Base-by-base conservation (phyloP, 2,888 invertebrate species). In the Lacanobia wlatinum region DNA sequence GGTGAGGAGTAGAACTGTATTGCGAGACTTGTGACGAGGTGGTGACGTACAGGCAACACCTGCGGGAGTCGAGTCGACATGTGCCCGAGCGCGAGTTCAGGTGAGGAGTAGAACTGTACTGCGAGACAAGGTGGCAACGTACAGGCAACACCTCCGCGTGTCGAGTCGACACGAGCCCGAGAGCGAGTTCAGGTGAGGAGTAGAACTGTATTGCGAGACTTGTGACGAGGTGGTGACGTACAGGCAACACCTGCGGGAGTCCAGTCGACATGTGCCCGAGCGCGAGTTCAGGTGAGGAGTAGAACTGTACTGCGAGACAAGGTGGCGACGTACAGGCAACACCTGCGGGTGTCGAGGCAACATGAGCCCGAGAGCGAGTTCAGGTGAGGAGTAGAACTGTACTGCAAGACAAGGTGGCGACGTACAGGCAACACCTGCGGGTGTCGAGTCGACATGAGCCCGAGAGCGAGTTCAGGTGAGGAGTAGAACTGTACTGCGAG, bases 181-280 rank as follows among this genome's bases (percentile, higher is more conserved):
- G 87, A 90, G 84, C 23, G 94, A 95, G 23, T 95, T 93, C 88
- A 93, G 88, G 95, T 95, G n/a, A 50, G 2, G 28, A 28, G 4
- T 28, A 28, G 96, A 96, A 85, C 69, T 96, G 84, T 92, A 92
- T 86, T 96, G 96, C 76, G 88, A 70, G 55, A 71, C 84, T 58
- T 96, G 96, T 78, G 93, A 94, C 89, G 94, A 94, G 65, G 84
- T 95, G 12, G 96, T 96, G 2, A 96, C 96, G 0, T 95, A 91
- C 91, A 66, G 93, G 0, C 95, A 95, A 46, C 96, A 96, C 43
- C 84, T 95, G 65, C 75, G 90, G 1, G 86, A 93, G 34, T 93
- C 96, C 12, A 81, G 92, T 0, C 66, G 89, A 2, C 96, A 96
- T 78, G 94, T 95, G 43, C 80, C 92, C 21, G 95, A 95, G 87